These are phyloP conservation scores for Umimayanthus chanpuru DNA, from an alignment of 92 coral and sea anemone genomes.

Conservation along the genomic window DNA sequence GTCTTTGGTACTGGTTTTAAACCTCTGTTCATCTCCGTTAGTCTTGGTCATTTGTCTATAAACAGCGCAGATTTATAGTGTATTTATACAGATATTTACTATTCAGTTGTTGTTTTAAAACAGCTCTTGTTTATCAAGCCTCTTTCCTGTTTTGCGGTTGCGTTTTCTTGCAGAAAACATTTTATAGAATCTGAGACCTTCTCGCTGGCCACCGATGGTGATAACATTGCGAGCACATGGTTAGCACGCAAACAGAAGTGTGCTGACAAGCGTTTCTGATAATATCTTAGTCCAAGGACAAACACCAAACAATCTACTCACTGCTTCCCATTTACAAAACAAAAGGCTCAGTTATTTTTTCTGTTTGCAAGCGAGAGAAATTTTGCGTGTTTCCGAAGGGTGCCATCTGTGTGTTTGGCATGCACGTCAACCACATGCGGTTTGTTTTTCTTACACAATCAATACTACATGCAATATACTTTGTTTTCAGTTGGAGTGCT, in stretches of 20 bases:
- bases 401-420: conserved; percentile 2
- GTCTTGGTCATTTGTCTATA: too few relatives aligned
- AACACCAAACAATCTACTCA: neutral
- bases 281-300: neutral
- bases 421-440: conserved; percentile 19
- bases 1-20: neutral
- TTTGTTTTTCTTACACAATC: neutral
- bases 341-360: neutral
- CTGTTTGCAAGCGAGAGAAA: neutral
- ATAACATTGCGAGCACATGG: neutral
- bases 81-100: neutral
- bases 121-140: neutral
- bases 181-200: neutral
- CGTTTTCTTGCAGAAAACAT: neutral
- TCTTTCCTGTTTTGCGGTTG: neutral
- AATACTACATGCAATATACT: neutral
- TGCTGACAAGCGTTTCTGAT: neutral
- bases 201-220: neutral
- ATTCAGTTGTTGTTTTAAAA: neutral
- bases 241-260: neutral
- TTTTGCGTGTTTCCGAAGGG: conserved; percentile 23
- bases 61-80: neutral
- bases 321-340: neutral
- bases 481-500: neutral
- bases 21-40: neutral